Evolutionary conservation across 1,140 invertebrate genomes (phyloP).

Genomic region (Hylyphantes graminicola): DNA sequence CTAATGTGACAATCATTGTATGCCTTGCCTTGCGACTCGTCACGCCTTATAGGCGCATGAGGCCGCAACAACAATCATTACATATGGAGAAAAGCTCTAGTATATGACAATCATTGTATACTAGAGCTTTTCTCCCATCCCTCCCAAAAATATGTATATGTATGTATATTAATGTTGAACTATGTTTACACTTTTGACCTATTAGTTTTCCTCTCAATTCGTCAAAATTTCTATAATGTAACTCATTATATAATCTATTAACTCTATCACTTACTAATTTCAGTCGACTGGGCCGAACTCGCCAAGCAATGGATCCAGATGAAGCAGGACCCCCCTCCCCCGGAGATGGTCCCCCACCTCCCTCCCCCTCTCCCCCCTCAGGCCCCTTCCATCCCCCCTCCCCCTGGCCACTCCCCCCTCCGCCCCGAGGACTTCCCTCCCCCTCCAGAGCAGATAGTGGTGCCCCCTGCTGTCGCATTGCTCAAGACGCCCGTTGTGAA

Average conservation of each 20-base stretch:
- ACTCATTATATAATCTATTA: slow-evolving; percentile 10
- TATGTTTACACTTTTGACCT: no score
- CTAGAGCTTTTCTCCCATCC: no score
- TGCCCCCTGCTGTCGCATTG: not conserved
- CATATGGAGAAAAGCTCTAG: no score
- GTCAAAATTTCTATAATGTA: not conserved
- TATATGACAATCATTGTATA: no score
- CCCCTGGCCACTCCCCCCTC: slow-evolving; percentile 14
- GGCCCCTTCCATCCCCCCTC: slow-evolving; percentile 66
- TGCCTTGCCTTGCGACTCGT: no score
- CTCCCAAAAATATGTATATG: no score
- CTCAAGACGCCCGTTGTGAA: slow-evolving; percentile 15
- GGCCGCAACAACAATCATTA: no score
- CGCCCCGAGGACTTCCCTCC: not conserved
- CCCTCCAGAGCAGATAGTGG: slow-evolving; percentile 5
- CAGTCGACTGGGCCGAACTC: slow-evolving; percentile 92
- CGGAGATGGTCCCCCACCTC: slow-evolving; percentile 49
- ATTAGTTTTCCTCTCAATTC: not conserved
- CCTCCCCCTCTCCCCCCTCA: slow-evolving; percentile 70
- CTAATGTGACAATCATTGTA: no score
- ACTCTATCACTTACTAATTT: slow-evolving; percentile 54
- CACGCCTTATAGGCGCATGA: no score
- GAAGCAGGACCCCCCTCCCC: slow-evolving; percentile 72
- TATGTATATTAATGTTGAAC: no score
- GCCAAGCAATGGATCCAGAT: slow-evolving; percentile 98